Evolutionary conservation across 2,113 vertebrate species (phyloP).

Genomic region (Nothoprocta perdicaria): DNA sequence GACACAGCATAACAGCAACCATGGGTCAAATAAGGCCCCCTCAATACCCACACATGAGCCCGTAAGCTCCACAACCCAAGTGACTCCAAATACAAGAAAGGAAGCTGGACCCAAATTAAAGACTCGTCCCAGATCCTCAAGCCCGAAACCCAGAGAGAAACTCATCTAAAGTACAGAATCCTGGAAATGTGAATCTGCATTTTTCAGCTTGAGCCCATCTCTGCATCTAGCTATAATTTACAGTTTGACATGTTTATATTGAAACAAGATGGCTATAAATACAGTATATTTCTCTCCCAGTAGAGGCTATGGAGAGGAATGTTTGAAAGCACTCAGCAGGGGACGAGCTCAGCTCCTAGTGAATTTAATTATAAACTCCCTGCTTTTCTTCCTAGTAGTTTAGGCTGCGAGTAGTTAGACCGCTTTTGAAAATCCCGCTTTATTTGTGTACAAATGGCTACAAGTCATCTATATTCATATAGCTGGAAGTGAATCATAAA

Average conservation of each 20-base stretch:
- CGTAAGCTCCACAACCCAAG: neutral
- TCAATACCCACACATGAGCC: neutral
- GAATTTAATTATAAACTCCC: constrained; percentile 62
- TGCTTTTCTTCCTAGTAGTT: constrained; percentile 34
- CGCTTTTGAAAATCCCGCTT: constrained; percentile 61
- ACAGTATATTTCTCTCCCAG: constrained; percentile 50
- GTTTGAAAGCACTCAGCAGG: constrained; percentile 66
- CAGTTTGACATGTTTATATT: constrained; percentile 69
- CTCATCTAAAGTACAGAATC: neutral
- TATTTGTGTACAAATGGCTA: constrained; percentile 12
- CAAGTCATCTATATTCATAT: constrained; percentile 51
- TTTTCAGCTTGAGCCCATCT: constrained; percentile 57
- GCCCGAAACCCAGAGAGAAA: neutral
- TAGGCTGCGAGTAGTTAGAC: constrained; percentile 51
- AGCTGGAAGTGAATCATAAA: constrained; percentile 14
- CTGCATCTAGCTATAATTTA: constrained; percentile 35
- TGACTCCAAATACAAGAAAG: rapidly evolving
- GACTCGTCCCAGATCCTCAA: neutral
- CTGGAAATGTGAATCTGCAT: constrained; percentile 13
- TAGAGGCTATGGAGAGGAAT: constrained; percentile 39
- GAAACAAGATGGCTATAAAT: constrained; percentile 69
- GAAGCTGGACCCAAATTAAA: neutral
- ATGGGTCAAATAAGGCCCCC: neutral
- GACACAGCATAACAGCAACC: neutral
- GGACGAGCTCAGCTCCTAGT: constrained; percentile 42